Percentiles rank a stretch among this genome's conserved stretches.
Conservation (phyloP, 2,797 vertebrate genomes). For the Onychomys arenicola region DNA sequence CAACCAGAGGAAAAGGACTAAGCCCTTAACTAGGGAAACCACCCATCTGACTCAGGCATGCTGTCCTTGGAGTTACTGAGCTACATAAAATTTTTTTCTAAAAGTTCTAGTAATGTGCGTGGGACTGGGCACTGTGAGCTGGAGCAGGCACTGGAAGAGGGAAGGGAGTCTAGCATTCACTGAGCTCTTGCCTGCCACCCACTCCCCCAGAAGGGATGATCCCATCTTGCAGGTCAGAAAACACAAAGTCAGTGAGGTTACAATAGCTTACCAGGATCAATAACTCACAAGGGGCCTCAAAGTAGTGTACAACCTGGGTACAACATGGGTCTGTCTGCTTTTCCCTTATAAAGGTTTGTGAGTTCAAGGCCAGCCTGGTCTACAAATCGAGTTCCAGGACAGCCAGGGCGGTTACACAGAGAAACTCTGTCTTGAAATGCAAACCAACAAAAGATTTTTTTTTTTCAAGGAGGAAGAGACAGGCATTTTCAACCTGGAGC, state of each 20-base stretch:
- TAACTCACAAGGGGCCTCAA: background rate
- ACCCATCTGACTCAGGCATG: background rate
- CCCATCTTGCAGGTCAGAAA: constrained; percentile 53
- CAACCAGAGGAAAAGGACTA: constrained; percentile 8
- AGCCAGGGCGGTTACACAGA: no score
- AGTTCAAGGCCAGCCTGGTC: no score
- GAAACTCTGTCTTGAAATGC: no score
- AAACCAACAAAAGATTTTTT: no score
- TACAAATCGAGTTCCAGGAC: no score
- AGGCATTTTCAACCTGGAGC: no score
- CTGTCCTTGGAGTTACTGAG: constrained; percentile 1
- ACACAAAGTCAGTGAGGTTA: constrained; percentile 12
- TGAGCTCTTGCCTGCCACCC: constrained; percentile 29
- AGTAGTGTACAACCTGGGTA: constrained; percentile 20
- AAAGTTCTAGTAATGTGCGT: background rate
- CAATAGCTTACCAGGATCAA: background rate
- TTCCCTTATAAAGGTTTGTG: background rate
- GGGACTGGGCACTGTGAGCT: background rate
- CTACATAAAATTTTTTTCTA: constrained; percentile 46
- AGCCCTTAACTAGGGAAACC: constrained; percentile 15
- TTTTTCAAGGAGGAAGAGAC: no score
- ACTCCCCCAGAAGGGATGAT: background rate
- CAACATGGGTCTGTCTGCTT: background rate
- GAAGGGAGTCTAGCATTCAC: constrained; percentile 13
- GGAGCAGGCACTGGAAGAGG: background rate